Evolutionary conservation across 35 echinoderm and acorn worm genomes (phyloP).

Genomic region (Strongylocentrotus purpuratus): DNA sequence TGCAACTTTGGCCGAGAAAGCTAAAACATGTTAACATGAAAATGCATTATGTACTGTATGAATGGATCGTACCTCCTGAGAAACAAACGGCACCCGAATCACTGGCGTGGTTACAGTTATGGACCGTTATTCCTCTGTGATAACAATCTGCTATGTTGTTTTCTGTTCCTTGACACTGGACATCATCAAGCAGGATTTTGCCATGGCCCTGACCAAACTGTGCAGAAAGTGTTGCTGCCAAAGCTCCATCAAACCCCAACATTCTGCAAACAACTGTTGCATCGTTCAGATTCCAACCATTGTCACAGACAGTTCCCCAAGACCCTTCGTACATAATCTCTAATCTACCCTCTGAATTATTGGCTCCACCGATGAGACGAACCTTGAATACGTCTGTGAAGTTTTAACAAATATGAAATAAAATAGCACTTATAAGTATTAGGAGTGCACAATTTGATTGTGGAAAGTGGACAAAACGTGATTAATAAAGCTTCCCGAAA

Average conservation of each 20-base stretch:
- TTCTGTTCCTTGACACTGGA: neutral
- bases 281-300: slow-evolving; percentile 26
- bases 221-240: neutral
- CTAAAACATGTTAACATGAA: no score
- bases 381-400: neutral
- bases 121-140: no score
- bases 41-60: no score
- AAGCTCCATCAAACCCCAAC: neutral
- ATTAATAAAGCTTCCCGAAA: no score
- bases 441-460: no score
- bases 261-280: slow-evolving; percentile 49
- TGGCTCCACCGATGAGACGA: neutral
- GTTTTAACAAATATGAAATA: no score
- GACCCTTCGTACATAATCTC: neutral
- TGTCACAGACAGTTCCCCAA: slow-evolving; percentile 49
- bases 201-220: neutral
- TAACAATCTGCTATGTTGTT: neutral
- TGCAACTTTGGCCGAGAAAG: no score
- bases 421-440: no score
- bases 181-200: neutral
- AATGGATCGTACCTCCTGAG: no score
- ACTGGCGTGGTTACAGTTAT: no score
- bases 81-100: neutral
- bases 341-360: neutral
- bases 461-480: no score